These are phyloP conservation scores for Drosophila mauritiana DNA, from an alignment of 1,140 invertebrate species.

Conservation along the genomic window DNA sequence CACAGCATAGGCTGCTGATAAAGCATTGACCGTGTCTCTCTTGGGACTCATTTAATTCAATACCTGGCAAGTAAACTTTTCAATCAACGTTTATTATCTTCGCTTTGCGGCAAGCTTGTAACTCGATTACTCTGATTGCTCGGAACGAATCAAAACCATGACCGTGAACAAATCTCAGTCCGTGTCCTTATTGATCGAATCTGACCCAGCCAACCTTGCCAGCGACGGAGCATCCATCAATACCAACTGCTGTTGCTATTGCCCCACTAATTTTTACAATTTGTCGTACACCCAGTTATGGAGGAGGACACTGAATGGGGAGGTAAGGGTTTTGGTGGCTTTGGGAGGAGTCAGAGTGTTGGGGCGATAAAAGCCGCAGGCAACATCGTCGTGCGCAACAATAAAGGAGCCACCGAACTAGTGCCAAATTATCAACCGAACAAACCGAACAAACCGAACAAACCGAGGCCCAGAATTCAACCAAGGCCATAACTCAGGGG, in stretches of 20 bases:
- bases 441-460: slow-evolving; percentile 41
- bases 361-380: slow-evolving; percentile 54
- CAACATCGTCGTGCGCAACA: slow-evolving; percentile 61
- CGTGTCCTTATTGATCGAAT: slow-evolving; percentile 40
- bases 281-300: slow-evolving; percentile 71
- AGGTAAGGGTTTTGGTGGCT: too few relatives aligned
- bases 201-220: not conserved
- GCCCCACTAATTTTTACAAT: slow-evolving; percentile 65
- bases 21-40: not conserved
- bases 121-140: slow-evolving; percentile 57
- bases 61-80: slow-evolving; percentile 12
- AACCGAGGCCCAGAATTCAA: too few relatives aligned
- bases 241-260: slow-evolving; percentile 22
- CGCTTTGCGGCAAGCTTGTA: slow-evolving; percentile 29
- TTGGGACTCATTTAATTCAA: not conserved
- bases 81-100: slow-evolving; percentile 57
- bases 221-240: slow-evolving; percentile 40
- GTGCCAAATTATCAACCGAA: slow-evolving; percentile 76
- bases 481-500: not conserved
- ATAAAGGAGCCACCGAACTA: slow-evolving; percentile 70
- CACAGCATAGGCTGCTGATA: not conserved
- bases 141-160: slow-evolving; percentile 41
- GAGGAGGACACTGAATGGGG: slow-evolving; percentile 32
- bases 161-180: slow-evolving; percentile 34
- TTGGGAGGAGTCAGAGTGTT: not conserved